Conservation (phyloP, 2,888 invertebrate species). For the Apotomis betuletana region DNA sequence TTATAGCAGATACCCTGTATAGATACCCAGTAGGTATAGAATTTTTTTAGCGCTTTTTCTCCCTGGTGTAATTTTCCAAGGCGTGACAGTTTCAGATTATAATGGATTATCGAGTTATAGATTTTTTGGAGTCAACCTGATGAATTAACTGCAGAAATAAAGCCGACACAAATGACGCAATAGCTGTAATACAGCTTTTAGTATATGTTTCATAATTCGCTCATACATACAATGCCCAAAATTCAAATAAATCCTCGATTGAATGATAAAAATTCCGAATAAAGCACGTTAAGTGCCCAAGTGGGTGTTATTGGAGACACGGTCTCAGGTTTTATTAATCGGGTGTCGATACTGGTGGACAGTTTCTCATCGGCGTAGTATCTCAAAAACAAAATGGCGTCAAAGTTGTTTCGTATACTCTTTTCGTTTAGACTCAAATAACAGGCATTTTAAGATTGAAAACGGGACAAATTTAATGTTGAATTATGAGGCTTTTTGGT, state of each 20-base stretch:
- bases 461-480: background rate
- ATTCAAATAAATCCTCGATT: slow-evolving; percentile 31
- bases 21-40: too few species aligned
- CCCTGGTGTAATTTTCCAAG: too few species aligned
- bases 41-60: too few species aligned
- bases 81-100: too few species aligned
- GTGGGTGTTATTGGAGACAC: slow-evolving; percentile 61
- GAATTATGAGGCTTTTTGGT: background rate
- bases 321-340: slow-evolving; percentile 50
- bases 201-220: slow-evolving; percentile 14
- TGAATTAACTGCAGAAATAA: background rate
- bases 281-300: slow-evolving; percentile 35
- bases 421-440: background rate
- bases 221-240: slow-evolving; percentile 16
- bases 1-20: too few species aligned
- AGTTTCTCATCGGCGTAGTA: slow-evolving; percentile 57
- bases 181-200: slow-evolving; percentile 1
- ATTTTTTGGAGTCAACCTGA: too few species aligned
- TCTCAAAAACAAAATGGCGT: background rate
- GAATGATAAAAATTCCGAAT: slow-evolving; percentile 32
- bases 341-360: slow-evolving; percentile 56
- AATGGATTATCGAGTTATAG: too few species aligned
- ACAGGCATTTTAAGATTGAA: background rate
- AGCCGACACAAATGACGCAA: background rate
- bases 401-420: background rate